Evolutionary conservation across 2,113 vertebrate species (phyloP).

Genomic region (Hippopotamus amphibius): DNA sequence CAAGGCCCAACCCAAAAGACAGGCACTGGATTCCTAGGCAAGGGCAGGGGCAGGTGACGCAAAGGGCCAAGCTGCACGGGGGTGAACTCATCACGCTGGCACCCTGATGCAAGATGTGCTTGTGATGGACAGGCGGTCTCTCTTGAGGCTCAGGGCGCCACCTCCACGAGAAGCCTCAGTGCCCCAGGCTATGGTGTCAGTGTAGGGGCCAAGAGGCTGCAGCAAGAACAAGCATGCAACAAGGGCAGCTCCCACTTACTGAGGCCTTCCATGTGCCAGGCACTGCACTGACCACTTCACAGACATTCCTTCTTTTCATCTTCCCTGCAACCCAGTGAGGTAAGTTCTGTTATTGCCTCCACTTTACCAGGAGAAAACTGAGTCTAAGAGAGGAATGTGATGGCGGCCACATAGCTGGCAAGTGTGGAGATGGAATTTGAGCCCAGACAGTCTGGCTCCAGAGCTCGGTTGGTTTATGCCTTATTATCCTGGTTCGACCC

Average conservation of each 20-base stretch:
- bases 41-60: not conserved
- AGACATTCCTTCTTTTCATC: not conserved
- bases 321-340: not conserved
- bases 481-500: not conserved
- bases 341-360: not conserved
- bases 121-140: not conserved
- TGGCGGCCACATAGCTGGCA: not conserved
- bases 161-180: not conserved
- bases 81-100: not conserved
- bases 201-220: not conserved
- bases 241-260: not conserved
- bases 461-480: not conserved
- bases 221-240: not conserved
- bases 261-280: not conserved
- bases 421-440: not conserved
- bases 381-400: slow-evolving; percentile 1
- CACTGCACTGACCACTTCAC: not conserved
- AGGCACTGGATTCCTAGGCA: not conserved
- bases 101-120: not conserved
- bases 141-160: not conserved
- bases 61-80: not conserved
- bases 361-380: not conserved
- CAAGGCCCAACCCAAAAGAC: not conserved
- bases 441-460: not conserved
- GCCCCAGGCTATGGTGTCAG: not conserved